Evolutionary conservation across 2,113 vertebrate genomes (phyloP), one percentile per base, ranked within the genome.

Genomic region (Halichoeres trimaculatus): DNA sequence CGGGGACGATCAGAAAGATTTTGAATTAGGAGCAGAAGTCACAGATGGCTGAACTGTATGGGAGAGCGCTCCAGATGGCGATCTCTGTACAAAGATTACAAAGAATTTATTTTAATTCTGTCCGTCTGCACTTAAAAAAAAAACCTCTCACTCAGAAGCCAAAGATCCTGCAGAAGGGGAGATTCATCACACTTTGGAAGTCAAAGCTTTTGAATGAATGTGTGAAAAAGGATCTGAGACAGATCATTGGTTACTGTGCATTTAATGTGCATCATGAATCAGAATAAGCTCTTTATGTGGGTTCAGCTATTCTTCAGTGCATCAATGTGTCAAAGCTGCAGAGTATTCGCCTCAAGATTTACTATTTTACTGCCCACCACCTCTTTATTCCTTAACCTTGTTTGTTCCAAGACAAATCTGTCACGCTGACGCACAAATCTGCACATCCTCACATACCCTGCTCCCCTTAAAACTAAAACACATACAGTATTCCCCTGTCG

Each of bases 1-100:
- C 60, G 17, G 40, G 34, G 30, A 78, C 70, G 40, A 61, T 38
- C 3, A 35, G 51, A 82, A 68, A 75, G 78, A 80, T 77, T 83
- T 80, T 56, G 57, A 78, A 83, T 86, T 74, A 72, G 74, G 62
- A 84, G 75, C 61, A 64, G 36, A 76, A 82, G 54, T 36, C 64
- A 67, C 88, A 91, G 88, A 90, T 90, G 81, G 84, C 24, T 55
- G 62, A 64, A 64, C 74, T 75, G 63, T 64, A 54, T 82, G 47
- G 72, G 56, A 47, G 50, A 77, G 57, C 45, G 40, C 73, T 81
- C 74, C 87, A 92, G 88, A 88, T 91, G 84, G 84, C 76, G 53
- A 79, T 84, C 65, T 81, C 65, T 73, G 62, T 70, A 78, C 17
- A 65, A 70, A 47, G 24, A 78, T n/a, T 63, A 77, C 26, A 50